A percentile compares a stretch with the other conserved stretches of the same genome.
These are phyloP conservation scores for Pangasianodon hypophthalmus DNA, from an alignment of 2,113 vertebrate species.

Conservation along the genomic window DNA sequence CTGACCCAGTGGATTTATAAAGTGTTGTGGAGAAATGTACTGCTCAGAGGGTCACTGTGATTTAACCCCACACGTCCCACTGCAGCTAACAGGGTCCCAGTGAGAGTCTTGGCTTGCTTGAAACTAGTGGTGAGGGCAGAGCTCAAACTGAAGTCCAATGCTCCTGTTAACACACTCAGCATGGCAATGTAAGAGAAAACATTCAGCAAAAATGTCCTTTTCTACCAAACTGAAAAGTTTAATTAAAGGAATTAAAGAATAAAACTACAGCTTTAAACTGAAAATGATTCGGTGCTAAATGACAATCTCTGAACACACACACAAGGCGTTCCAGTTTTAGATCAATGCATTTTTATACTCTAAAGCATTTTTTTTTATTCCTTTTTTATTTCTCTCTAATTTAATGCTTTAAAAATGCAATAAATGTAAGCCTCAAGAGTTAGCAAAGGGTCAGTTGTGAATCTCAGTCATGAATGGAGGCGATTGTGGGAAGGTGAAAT, in stretches of 20 bases:
- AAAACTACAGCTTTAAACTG: neutral
- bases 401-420: neutral
- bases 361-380: neutral
- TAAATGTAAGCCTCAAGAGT: neutral
- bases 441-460: neutral
- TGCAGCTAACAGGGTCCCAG: conserved; percentile 33
- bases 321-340: neutral
- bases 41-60: conserved; percentile 7
- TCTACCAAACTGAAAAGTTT: neutral
- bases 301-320: conserved; percentile 26
- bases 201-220: neutral
- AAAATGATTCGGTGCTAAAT: neutral
- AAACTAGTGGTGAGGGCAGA: neutral
- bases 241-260: neutral
- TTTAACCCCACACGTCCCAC: conserved; percentile 25
- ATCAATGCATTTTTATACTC: neutral
- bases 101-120: neutral
- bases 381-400: neutral
- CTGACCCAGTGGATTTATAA: conserved; percentile 27
- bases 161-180: conserved; percentile 16
- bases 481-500: neutral
- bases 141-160: conserved; percentile 17
- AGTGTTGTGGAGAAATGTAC: neutral
- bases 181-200: neutral
- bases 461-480: conserved; percentile 16